Evolutionary conservation across 2,797 vertebrate genomes (phyloP), one percentile per base, ranked within the genome.

Genomic region (Onychomys torridus): DNA sequence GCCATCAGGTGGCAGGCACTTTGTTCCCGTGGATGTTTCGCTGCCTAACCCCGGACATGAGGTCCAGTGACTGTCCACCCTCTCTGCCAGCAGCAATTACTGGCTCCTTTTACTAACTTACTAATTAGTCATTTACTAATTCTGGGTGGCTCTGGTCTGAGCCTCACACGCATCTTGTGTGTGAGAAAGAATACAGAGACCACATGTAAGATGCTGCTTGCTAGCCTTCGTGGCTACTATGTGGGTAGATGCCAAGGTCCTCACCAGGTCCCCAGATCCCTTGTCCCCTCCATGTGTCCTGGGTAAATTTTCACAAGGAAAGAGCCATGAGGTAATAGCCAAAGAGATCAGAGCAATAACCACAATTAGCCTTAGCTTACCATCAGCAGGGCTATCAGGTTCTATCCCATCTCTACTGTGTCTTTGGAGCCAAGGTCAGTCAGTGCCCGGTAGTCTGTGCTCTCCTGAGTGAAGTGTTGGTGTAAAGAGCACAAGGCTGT

Each of bases 201-300:
- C 14, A 3, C 0, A 0, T 43, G 52, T 1, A 13, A 91, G 7
- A 63, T 21, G 23, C 49, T 5, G 2, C 7, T 0, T 5, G 2
- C 7, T 0, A 5, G 75, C 17, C 27, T n/a, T 8, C 0, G 10
- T 5, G 16, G 23, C 19, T 0, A 32, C 0, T 43, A 7, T 32
- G 3, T 13, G 16, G n/a, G 0, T 3, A 21, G 32, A 6, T 34
- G 43, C 29, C 2, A 21, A 55, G 12, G 19, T 34, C 49, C 23
- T 40, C 14, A 23, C 21, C 27, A 6, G 67, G 46, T n/a, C 37
- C 78, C n/a, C 0, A 19, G 10, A n/a, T 40, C 0, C 19, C 34
- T 21, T 43, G 6, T 11, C 16, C 13, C 14, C 40, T 75, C 34
- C 8, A 25, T 75, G 32, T 1, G 69, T 9, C 76, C 59, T 32